Base-by-base conservation (phyloP, 2,888 invertebrate genomes). In the Caenorhabditis japonica region DNA sequence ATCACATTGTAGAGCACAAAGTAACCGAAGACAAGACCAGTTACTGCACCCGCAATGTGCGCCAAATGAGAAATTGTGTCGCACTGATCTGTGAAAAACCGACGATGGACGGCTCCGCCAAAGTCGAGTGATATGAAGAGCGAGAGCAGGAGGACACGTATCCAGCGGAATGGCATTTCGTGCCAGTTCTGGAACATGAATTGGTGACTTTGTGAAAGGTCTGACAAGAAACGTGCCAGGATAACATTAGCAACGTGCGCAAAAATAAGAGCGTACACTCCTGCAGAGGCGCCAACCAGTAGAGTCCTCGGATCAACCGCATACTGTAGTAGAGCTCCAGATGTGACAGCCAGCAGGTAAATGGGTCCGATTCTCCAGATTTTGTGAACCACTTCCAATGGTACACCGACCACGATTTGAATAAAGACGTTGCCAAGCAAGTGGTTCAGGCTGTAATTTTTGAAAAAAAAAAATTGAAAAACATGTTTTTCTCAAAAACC, bases 341-440 rank as follows among this genome's bases (percentile, higher is more conserved):
- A 39, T 4, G 43, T 49, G 10, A 80, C 79, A 7, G 79, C 82
- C 34, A 88, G 79, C 4, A 88, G 59, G 75, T 90, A 90, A 27
- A 90, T 87, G 17, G 89, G 81, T 0, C 93, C 90, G 12, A 97
- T 93, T 52, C 97, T 91, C 94, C 94, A 95, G 5, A 70, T 66
- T 81, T 93, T 92, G 89, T 97, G 97, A 0, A 97, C 96, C 92
- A 97, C 93, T 90, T 99, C 97, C 72, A 99, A 89, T 0, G 97
- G 95, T 7, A 96, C 92, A 0, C 97, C 97, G 61, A 99, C 91
- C 88, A 96, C 91, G 61, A 97, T 90, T 89, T 99, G 97, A 73
- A 97, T 94, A 56, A 94, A 89, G 19, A 96, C 90, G 89, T 99
- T 97, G 84, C 94, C 93, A 72, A 93, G 89, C 34, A 99, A 90